These are phyloP conservation scores for Anomalospiza imberbis DNA, from an alignment of 2,797 vertebrate species.

Conservation along the genomic window DNA sequence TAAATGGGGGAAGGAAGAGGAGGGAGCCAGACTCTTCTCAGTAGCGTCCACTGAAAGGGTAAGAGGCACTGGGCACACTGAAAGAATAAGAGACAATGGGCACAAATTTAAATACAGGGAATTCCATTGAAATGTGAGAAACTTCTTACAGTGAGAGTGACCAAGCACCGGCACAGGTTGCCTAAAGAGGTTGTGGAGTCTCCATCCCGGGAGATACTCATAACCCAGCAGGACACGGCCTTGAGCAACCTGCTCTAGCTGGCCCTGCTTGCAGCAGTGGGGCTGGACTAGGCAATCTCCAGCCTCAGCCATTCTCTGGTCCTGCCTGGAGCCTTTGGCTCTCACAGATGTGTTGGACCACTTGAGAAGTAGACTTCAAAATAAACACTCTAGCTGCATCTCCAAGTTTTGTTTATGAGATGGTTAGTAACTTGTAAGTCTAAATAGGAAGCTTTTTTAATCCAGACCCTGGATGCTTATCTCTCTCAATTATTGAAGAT, in stretches of 20 bases:
- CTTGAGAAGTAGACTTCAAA: neutral
- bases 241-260: neutral
- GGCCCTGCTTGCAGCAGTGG: neutral
- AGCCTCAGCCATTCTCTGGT: neutral
- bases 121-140: neutral
- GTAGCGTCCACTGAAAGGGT: neutral
- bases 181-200: neutral
- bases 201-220: neutral
- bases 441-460: neutral
- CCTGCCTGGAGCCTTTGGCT: neutral
- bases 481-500: neutral
- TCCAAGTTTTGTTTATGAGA: neutral
- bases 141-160: neutral
- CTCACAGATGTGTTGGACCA: neutral
- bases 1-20: neutral
- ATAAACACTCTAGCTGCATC: neutral
- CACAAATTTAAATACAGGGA: neutral
- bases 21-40: neutral
- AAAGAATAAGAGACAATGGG: neutral
- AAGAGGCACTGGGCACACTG: neutral
- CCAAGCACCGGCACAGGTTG: neutral
- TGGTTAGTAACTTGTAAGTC: neutral
- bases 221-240: neutral
- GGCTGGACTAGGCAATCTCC: neutral
- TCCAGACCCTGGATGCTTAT: neutral